Evolutionary conservation across 2,888 invertebrate species (phyloP).

Genomic region (Pharmacophagus antenor): DNA sequence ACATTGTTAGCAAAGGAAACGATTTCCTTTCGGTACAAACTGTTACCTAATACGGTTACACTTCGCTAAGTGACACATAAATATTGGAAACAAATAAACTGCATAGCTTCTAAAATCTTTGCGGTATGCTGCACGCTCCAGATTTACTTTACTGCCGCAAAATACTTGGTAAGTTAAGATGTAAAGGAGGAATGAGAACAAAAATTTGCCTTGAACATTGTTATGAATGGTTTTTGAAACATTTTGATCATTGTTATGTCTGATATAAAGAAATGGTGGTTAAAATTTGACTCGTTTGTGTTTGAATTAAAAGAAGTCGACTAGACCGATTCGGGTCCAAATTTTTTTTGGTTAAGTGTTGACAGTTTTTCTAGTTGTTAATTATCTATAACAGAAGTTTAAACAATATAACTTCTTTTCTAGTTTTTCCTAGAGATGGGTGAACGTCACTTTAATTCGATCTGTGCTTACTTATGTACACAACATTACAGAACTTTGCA

Average conservation of each 20-base stretch:
- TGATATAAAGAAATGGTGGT: too few relatives aligned
- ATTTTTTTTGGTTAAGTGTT: too few relatives aligned
- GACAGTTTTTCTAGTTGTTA: too few relatives aligned
- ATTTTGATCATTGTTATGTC: background rate
- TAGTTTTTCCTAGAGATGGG: too few relatives aligned
- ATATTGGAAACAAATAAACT: constrained; percentile 32
- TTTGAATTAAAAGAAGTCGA: too few relatives aligned
- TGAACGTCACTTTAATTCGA: too few relatives aligned
- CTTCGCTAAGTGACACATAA: constrained; percentile 30
- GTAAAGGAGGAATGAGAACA: constrained; percentile 8
- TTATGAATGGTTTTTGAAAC: background rate
- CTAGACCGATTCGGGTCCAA: too few relatives aligned
- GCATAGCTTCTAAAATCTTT: constrained; percentile 26
- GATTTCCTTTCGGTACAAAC: constrained; percentile 11
- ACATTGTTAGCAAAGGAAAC: constrained; percentile 21
- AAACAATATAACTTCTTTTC: too few relatives aligned
- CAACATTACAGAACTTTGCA: too few relatives aligned
- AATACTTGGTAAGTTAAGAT: constrained; percentile 13
- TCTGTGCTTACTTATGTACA: too few relatives aligned
- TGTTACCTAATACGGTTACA: constrained; percentile 25
- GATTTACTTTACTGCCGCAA: constrained; percentile 16
- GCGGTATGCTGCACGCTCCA: constrained; percentile 27
- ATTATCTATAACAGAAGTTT: too few relatives aligned
- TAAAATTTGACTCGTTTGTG: too few relatives aligned
- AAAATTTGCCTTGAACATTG: background rate